phyloP scores from a whole-genome alignment of 1,140 invertebrate species.

The Telenomus remus region DNA sequence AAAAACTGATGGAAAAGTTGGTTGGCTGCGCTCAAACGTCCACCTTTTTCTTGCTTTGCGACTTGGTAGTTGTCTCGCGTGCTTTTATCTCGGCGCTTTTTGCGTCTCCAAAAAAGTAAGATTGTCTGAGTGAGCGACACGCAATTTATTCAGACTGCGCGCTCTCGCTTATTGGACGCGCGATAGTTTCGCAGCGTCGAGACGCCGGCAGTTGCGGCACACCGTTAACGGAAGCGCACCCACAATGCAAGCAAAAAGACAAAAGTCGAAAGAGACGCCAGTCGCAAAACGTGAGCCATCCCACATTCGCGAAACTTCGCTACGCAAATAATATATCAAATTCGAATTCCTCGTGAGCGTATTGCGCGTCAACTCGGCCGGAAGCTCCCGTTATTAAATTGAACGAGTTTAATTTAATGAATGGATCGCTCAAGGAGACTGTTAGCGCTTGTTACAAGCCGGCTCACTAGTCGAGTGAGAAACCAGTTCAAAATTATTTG shows the following conservation, averaged over 20 bases:
- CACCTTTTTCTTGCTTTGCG: conserved; percentile 49
- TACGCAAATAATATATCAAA: conserved; percentile 54
- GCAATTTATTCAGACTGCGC: conserved; percentile 58
- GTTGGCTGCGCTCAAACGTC: conserved; percentile 36
- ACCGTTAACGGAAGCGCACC: conserved; percentile 55
- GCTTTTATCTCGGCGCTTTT: conserved; percentile 39
- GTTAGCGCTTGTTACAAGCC: too few relatives aligned
- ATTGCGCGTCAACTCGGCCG: background rate
- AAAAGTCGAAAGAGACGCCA: conserved; percentile 45
- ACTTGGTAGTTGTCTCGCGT: conserved; percentile 49
- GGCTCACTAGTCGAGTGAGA: too few relatives aligned
- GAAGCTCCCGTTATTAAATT: conserved; percentile 6
- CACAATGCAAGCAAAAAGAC: conserved; percentile 39
- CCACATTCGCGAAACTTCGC: conserved; percentile 41
- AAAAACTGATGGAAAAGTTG: conserved; percentile 51
- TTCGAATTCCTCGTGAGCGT: conserved; percentile 12
- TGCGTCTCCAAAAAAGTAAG: conserved; percentile 54
- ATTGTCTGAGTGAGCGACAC: conserved; percentile 56
- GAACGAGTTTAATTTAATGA: background rate
- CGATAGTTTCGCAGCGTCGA: conserved; percentile 42
- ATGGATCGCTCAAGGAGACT: too few relatives aligned
- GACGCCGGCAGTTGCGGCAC: conserved; percentile 40
- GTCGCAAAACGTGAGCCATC: conserved; percentile 6
- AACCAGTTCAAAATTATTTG: too few relatives aligned
- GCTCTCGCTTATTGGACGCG: conserved; percentile 53